phyloP scores from a whole-genome alignment of 2,888 invertebrate genomes.

The Neoascia interrupta region DNA sequence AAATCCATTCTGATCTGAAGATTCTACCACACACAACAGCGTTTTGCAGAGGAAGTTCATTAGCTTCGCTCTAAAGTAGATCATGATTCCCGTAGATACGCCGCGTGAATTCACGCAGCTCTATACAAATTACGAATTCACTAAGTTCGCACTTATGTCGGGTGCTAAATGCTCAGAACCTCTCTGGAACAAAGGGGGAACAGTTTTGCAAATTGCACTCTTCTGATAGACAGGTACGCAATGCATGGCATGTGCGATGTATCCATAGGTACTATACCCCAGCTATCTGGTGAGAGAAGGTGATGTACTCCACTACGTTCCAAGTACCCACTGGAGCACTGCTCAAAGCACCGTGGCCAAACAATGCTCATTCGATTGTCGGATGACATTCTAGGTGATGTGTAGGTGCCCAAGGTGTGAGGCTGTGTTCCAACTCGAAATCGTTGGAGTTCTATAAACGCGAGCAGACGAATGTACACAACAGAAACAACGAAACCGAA shows the following conservation, averaged over 20 bases:
- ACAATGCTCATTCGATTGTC: conserved; percentile 52
- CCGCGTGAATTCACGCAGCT: conserved; percentile 51
- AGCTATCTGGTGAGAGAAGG: background rate
- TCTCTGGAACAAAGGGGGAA: conserved; percentile 35
- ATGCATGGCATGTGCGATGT: no score
- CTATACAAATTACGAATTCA: conserved; percentile 19
- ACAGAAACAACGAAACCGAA: conserved; percentile 24
- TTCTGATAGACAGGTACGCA: conserved; percentile 9
- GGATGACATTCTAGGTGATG: conserved; percentile 57
- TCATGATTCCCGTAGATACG: conserved; percentile 60
- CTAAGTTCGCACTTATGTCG: conserved; percentile 44
- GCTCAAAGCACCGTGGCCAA: conserved; percentile 17
- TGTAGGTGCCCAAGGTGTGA: conserved; percentile 54
- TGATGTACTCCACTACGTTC: background rate
- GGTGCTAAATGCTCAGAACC: conserved; percentile 57
- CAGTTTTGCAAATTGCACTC: conserved; percentile 22
- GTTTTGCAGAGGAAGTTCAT: conserved; percentile 52
- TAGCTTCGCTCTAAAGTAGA: conserved; percentile 62
- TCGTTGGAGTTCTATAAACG: conserved; percentile 30
- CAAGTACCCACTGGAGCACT: background rate
- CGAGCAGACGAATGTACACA: conserved; percentile 14
- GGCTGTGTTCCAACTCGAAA: conserved; percentile 20
- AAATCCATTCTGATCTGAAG: conserved; percentile 50
- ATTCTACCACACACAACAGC: conserved; percentile 28
- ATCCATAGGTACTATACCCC: background rate